A percentile compares a stretch with the other conserved stretches of the same genome.
Evolutionary conservation across 2,888 invertebrate genomes (phyloP).

Genomic region (Lochmaea capreae): DNA sequence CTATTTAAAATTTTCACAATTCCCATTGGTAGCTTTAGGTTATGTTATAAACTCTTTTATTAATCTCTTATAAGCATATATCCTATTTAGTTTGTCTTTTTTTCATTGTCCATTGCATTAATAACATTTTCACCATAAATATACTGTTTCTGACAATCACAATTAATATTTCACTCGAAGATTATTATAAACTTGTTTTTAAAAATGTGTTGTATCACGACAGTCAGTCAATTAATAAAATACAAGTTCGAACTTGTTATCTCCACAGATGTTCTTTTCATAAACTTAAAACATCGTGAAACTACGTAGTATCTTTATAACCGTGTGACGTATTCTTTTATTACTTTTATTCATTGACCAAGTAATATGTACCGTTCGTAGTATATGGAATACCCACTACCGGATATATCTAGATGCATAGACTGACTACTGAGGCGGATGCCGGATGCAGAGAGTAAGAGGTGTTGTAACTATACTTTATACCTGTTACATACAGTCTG

Average conservation of each 20-base stretch:
- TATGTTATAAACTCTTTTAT: too few relatives aligned
- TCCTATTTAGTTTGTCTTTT: too few relatives aligned
- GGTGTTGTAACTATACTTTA: conserved; percentile 32
- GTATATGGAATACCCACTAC: conserved; percentile 17
- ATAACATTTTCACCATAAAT: too few relatives aligned
- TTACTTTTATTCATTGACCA: conserved; percentile 18
- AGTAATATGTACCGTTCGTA: conserved; percentile 24
- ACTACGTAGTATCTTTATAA: background rate
- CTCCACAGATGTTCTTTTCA: background rate
- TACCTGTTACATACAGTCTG: conserved; percentile 31
- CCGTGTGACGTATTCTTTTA: conserved; percentile 14
- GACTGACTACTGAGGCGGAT: conserved; percentile 28
- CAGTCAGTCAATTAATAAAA: background rate
- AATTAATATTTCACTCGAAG: too few relatives aligned
- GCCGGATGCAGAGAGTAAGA: conserved; percentile 34
- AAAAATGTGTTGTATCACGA: too few relatives aligned
- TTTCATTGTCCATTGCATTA: too few relatives aligned
- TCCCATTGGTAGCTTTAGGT: too few relatives aligned
- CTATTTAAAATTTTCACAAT: too few relatives aligned
- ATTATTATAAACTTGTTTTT: too few relatives aligned
- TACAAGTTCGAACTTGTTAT: background rate
- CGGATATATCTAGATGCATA: conserved; percentile 34
- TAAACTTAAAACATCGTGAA: background rate
- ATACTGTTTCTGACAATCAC: too few relatives aligned
- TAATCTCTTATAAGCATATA: too few relatives aligned